These are phyloP conservation scores for Nemotelus nigrinus DNA, from an alignment of 2,888 invertebrate species.

Conservation along the genomic window DNA sequence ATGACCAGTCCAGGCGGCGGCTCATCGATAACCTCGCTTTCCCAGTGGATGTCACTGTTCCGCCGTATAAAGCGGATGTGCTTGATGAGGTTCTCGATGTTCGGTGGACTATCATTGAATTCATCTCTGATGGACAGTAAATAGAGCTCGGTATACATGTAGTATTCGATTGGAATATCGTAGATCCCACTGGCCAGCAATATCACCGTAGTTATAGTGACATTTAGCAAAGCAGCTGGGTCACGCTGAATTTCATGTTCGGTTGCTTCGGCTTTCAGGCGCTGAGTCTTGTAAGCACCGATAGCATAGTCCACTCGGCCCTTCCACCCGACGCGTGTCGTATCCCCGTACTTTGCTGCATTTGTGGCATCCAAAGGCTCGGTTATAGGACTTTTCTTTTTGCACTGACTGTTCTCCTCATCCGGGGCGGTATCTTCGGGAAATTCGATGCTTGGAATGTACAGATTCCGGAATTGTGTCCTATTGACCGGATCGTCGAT, in stretches of 20 bases:
- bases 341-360: conserved; percentile 37
- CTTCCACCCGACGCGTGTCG: conserved; percentile 51
- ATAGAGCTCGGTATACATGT: conserved; percentile 49
- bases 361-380: conserved; percentile 46
- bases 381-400: background rate
- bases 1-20: conserved; percentile 28
- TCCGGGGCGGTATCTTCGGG: background rate
- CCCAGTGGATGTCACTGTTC: conserved; percentile 39
- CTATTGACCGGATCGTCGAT: background rate
- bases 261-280: conserved; percentile 7
- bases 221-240: conserved; percentile 45
- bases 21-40: background rate
- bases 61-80: conserved; percentile 44
- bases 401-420: background rate
- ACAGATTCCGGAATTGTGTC: conserved; percentile 21
- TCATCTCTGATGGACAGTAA: conserved; percentile 50
- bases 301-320: conserved; percentile 51
- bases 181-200: conserved; percentile 47
- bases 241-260: conserved; percentile 44
- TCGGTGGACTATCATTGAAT: conserved; percentile 51
- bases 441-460: conserved; percentile 19
- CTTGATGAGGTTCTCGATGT: conserved; percentile 50
- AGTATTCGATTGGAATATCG: conserved; percentile 50
- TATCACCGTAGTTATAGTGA: conserved; percentile 51
- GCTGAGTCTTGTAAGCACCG: background rate